Conservation (phyloP, 2,113 vertebrate genomes). For the Cisticola juncidis region DNA sequence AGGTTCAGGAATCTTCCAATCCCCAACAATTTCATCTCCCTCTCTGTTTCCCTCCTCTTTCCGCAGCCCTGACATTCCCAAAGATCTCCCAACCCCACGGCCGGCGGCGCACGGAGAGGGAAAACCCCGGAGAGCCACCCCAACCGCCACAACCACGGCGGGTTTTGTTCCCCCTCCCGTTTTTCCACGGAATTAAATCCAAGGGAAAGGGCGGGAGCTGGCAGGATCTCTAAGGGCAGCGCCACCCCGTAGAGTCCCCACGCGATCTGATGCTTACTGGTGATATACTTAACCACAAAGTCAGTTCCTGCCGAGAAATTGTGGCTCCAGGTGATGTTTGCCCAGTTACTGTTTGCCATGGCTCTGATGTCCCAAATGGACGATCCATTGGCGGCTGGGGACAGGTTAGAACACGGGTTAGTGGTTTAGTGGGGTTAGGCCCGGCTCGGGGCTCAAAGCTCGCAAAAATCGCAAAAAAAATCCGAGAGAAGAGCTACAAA, state of each 20-base stretch:
- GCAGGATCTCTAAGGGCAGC: constrained; percentile 47
- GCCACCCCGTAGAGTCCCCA: constrained; percentile 61
- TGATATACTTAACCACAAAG: constrained; percentile 98
- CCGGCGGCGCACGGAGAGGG: background rate
- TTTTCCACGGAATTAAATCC: background rate
- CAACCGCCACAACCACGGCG: background rate
- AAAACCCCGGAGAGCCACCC: too few species aligned
- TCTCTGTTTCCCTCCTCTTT: background rate
- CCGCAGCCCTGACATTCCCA: fast-evolving
- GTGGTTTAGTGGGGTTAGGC: constrained; percentile 10
- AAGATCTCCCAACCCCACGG: fast-evolving
- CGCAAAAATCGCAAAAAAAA: fast-evolving
- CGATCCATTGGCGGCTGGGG: constrained; percentile 81
- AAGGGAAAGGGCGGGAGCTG: background rate
- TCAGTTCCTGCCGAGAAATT: constrained; percentile 90
- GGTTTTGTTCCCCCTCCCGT: background rate
- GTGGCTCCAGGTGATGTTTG: constrained; percentile 98
- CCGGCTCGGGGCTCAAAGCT: background rate
- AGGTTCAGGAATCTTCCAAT: background rate
- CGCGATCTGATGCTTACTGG: constrained; percentile 91
- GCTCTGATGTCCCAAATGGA: constrained; percentile 95
- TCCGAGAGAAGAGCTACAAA: fast-evolving
- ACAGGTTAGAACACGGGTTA: constrained; percentile 84
- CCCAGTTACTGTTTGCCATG: constrained; percentile 95
- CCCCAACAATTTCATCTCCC: fast-evolving